Evolutionary conservation across 2,888 invertebrate genomes (phyloP).

Genomic region (Dilophus febrilis): DNA sequence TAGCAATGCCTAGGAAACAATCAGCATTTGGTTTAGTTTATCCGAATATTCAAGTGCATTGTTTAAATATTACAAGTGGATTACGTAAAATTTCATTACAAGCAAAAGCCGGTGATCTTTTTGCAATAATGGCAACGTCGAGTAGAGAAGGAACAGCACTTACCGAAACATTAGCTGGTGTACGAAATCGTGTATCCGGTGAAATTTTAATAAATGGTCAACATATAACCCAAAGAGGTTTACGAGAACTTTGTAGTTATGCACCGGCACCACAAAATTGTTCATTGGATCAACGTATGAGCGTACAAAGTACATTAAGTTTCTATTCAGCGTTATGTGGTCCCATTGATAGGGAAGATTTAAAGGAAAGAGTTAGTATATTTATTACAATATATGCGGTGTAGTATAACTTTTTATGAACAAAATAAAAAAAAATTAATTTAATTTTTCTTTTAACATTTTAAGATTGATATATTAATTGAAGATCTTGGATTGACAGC

Average conservation of each 20-base stretch:
- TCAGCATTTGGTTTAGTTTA: constrained; percentile 27
- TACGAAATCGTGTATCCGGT: constrained; percentile 47
- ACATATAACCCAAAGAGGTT: constrained; percentile 49
- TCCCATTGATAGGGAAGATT: constrained; percentile 34
- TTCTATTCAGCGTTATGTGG: constrained; percentile 58
- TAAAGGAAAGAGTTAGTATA: constrained; percentile 50
- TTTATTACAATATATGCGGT: constrained; percentile 1
- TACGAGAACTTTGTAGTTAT: constrained; percentile 51
- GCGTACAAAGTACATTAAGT: constrained; percentile 73
- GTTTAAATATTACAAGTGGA: constrained; percentile 76
- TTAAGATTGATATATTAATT: constrained; percentile 69
- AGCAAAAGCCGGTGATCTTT: constrained; percentile 75
- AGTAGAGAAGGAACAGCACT: constrained; percentile 73
- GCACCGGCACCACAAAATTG: constrained; percentile 26
- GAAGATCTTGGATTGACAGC: constrained; percentile 84
- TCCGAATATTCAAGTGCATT: constrained; percentile 31
- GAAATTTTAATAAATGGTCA: constrained; percentile 80
- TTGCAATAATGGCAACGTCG: constrained; percentile 79
- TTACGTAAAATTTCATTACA: constrained; percentile 55
- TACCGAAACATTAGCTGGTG: constrained; percentile 70
- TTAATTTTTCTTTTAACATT: constrained; percentile 13
- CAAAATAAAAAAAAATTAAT: neutral
- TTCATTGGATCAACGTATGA: constrained; percentile 50
- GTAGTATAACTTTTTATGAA: neutral
- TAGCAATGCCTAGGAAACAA: constrained; percentile 21